Percentiles rank a stretch among this genome's conserved stretches.
Conservation (phyloP, 2,888 invertebrate species). For the Resseliella maxima region DNA sequence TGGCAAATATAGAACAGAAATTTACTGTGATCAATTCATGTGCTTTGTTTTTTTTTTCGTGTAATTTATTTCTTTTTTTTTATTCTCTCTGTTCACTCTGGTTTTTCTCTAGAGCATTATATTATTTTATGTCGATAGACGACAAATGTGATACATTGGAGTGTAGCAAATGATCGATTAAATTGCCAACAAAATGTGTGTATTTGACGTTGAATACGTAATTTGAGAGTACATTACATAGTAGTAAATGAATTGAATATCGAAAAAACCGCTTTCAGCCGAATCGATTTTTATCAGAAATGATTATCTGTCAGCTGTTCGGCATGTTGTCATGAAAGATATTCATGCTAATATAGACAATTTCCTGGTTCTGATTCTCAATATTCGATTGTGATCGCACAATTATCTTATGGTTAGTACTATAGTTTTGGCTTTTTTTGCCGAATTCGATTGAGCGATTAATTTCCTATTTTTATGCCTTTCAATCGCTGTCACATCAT, state of each 20-base stretch:
- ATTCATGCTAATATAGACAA: neutral
- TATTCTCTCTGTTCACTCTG: neutral
- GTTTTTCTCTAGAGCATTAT: neutral
- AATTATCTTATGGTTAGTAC: neutral
- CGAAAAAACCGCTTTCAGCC: conserved; percentile 8
- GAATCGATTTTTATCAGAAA: neutral
- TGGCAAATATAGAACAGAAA: conserved; percentile 30
- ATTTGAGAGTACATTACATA: neutral
- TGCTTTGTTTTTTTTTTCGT: neutral
- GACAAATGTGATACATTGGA: neutral
- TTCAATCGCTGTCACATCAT: neutral
- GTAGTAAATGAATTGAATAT: no score
- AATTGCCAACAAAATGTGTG: neutral
- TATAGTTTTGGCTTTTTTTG: neutral
- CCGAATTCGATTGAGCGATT: neutral
- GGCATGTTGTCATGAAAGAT: neutral
- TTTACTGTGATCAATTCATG: neutral
- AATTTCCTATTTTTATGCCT: conserved; percentile 7
- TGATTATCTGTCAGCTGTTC: conserved; percentile 37
- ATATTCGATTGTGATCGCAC: neutral
- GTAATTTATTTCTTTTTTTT: neutral
- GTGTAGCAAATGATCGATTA: neutral
- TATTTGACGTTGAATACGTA: neutral
- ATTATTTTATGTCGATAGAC: neutral
- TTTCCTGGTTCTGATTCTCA: neutral